Evolutionary conservation across 2,888 invertebrate species (phyloP).

Genomic region (Campoplex nolae): DNA sequence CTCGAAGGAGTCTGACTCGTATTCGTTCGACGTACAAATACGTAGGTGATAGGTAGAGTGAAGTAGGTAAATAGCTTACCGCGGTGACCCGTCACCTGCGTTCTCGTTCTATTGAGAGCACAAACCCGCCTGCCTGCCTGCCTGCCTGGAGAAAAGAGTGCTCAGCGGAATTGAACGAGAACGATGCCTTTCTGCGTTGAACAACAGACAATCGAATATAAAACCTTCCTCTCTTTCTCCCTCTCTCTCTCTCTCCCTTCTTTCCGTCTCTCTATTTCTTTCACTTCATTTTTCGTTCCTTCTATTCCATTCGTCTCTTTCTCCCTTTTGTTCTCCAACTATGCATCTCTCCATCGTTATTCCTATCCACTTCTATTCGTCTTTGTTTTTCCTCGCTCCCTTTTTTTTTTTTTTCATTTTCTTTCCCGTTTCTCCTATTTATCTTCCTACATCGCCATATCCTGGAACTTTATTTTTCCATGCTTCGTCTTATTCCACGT

Average conservation of each 20-base stretch:
- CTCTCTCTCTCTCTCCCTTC: slow-evolving; percentile 9
- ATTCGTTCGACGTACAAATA: slow-evolving; percentile 38
- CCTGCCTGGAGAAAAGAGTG: slow-evolving; percentile 75
- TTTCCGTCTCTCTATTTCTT: background rate
- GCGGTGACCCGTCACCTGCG: slow-evolving; percentile 84
- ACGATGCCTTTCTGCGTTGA: slow-evolving; percentile 48
- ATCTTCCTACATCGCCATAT: background rate
- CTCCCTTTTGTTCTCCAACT: background rate
- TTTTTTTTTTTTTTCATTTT: background rate
- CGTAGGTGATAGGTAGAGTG: slow-evolving; percentile 79
- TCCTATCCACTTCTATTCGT: background rate
- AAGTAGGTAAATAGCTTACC: slow-evolving; percentile 84
- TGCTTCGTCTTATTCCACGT: background rate
- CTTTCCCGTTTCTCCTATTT: background rate
- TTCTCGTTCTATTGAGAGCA: slow-evolving; percentile 84
- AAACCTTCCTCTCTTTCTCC: slow-evolving; percentile 35
- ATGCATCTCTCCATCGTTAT: background rate
- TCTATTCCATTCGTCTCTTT: slow-evolving; percentile 15
- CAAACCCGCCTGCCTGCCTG: slow-evolving; percentile 67
- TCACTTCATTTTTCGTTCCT: background rate
- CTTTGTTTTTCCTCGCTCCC: background rate
- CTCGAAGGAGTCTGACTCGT: slow-evolving; percentile 50
- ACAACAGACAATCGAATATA: slow-evolving; percentile 46
- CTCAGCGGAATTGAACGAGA: slow-evolving; percentile 70
- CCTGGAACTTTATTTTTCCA: background rate